Evolutionary conservation across 2,888 invertebrate species (phyloP), one percentile per base, ranked within the genome.

Genomic region (Plagiodera versicolora): DNA sequence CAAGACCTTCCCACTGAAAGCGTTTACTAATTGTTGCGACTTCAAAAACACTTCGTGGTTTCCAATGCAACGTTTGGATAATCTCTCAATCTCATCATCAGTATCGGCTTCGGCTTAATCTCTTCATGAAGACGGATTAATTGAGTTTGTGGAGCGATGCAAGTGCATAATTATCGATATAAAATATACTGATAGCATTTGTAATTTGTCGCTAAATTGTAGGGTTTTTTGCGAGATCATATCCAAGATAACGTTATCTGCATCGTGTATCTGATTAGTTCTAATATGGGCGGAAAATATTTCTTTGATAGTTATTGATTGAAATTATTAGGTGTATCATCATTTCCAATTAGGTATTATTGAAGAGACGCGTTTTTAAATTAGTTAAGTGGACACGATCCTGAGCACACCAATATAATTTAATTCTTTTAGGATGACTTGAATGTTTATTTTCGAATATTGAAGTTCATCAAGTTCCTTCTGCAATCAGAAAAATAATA

Each of bases 231-330:
- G n/a, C 39, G 30, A 39, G 8, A 51, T 10, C 30, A 10, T 20
- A 39, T 19, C 35, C 14, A 17, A 44, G 35, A 20, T 39, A 20
- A 52, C 39, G 52, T 52, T 52, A 52, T 52, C 52, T 20, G n/a
- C 16, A 2, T 39, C 39, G 35, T 35, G 20, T 32, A 52, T 35
- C 52, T 52, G 35, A 52, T 52, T 35, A 52, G 39, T 39, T 19
- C 19, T 52, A 52, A 52, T 52, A 52, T 52, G 52, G 52, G 39
- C 52, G 52, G 35, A 39, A 18, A 39, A 39, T 52, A 24, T 19
- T 52, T 39, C 52, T 52, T 39, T 1, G 20, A 39, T 39, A 52
- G 39, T 52, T 20, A 52, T 52, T 39, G 30, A 52, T 39, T 39
- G 30, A 9, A 14, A 39, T 39, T 4, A n/a, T 32, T 32, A 32